Evolutionary conservation across 1,140 invertebrate species (phyloP), one percentile per base, ranked within the genome.

Genomic region (Sipha flava): DNA sequence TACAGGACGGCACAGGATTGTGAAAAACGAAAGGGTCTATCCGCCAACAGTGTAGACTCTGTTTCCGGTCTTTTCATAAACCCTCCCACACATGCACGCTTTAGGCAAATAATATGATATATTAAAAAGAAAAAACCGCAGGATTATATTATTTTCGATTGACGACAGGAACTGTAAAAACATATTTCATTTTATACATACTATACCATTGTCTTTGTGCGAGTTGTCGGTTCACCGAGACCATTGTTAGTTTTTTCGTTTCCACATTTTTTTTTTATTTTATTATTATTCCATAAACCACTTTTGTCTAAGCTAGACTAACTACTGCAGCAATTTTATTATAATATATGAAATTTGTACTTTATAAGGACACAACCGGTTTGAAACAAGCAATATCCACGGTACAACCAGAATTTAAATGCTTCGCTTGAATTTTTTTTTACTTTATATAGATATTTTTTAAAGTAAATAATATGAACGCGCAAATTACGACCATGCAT

Each of bases 1-100:
- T 10, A 62, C 29, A 62, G 59, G 3, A 34, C 29, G 57, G 26
- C 6, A 7, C n/a, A 23, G 64, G 66, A 47, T 70, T 70, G 62
- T 70, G 23, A 70, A 70, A 70, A 70, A 47, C 66, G 66, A 70
- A 70, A 70, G 66, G 66, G 66, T 70, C 40, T 45, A 47, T 70
- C 66, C 66, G 29, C 40, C 40, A 26, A 45, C 40, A 47, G 66
- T 12, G 23, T 70, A 47, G 23, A 70, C 66, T 47, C 40, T 29
- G 43, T 16, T 70, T 70, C 66, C 66, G 66, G 66, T 70, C 66
- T 70, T 70, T 70, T 70, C 66, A 70, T 29, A 70, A 70, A 47
- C 40, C 66, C 66, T 45, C 66, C 66, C 66, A 70, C 66, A 70
- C 66, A 70, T 47, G 40, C 43, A 21, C 66, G 21, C 23, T 68